phyloP scores from a whole-genome alignment of 2,113 vertebrate species.

The Cyrtonyx montezumae region DNA sequence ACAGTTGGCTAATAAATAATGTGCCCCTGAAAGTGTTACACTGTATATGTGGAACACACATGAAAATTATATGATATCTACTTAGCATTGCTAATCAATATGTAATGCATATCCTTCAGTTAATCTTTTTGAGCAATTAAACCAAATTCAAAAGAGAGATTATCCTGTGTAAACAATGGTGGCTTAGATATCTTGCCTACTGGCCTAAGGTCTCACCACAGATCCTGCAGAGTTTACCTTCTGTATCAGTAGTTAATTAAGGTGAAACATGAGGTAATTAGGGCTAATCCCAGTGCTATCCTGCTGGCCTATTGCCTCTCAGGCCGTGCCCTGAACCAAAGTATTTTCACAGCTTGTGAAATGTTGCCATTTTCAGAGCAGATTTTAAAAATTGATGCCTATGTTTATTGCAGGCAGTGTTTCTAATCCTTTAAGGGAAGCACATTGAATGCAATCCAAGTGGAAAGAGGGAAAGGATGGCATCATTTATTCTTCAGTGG shows the following conservation, averaged over 20 bases:
- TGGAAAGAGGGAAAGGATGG: background rate
- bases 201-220: conserved; percentile 74
- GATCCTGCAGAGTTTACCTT: conserved; percentile 81
- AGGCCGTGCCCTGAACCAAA: conserved; percentile 66
- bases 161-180: conserved; percentile 79
- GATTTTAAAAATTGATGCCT: conserved; percentile 56
- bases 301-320: conserved; percentile 78
- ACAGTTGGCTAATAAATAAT: background rate
- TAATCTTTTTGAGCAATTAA: conserved; percentile 80
- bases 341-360: conserved; percentile 60
- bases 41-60: background rate
- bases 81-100: conserved; percentile 67
- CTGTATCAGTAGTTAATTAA: conserved; percentile 86
- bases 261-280: conserved; percentile 86
- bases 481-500: background rate
- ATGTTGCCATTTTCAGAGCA: conserved; percentile 48
- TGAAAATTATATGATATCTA: conserved; percentile 13
- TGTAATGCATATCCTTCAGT: conserved; percentile 44
- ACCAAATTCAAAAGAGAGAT: conserved; percentile 79
- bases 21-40: background rate
- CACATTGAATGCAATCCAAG: background rate
- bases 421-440: conserved; percentile 43
- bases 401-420: conserved; percentile 30
- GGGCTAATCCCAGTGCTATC: conserved; percentile 78
- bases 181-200: conserved; percentile 73